These are phyloP conservation scores for Mola mola DNA, from an alignment of 2,113 vertebrate species.

Conservation along the genomic window DNA sequence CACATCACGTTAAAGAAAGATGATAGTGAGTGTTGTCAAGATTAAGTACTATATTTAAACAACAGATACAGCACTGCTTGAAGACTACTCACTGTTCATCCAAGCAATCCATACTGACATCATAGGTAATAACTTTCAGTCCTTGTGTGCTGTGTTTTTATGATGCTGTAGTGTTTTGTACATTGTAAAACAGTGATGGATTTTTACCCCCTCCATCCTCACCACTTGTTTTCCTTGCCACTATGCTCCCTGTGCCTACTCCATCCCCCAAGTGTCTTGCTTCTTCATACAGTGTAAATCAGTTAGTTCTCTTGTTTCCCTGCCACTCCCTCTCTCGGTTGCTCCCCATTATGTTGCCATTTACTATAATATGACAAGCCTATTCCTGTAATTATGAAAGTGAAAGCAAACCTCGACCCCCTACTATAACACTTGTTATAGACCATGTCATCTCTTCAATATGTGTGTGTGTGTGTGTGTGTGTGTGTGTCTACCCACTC, in stretches of 20 bases:
- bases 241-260: not conserved
- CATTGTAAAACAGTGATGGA: no score
- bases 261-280: not conserved
- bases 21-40: no score
- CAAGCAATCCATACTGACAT: no score
- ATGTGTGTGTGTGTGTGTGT: slow-evolving; percentile 9
- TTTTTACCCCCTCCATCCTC: not conserved
- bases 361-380: slow-evolving; percentile 52
- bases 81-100: no score
- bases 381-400: slow-evolving; percentile 56
- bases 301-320: slow-evolving; percentile 18
- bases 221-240: not conserved
- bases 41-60: no score
- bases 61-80: no score
- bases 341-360: slow-evolving; percentile 47
- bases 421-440: slow-evolving; percentile 52
- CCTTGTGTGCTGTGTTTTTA: no score
- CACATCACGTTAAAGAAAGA: no score
- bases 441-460: slow-evolving; percentile 49
- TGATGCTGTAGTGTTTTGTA: no score
- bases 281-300: slow-evolving; percentile 27
- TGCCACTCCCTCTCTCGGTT: slow-evolving; percentile 25
- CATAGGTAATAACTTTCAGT: no score
- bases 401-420: slow-evolving; percentile 31
- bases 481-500: slow-evolving; percentile 24